Evolutionary conservation across 2,113 vertebrate genomes (phyloP), one percentile per base, ranked within the genome.

Genomic region (Rynchops niger): DNA sequence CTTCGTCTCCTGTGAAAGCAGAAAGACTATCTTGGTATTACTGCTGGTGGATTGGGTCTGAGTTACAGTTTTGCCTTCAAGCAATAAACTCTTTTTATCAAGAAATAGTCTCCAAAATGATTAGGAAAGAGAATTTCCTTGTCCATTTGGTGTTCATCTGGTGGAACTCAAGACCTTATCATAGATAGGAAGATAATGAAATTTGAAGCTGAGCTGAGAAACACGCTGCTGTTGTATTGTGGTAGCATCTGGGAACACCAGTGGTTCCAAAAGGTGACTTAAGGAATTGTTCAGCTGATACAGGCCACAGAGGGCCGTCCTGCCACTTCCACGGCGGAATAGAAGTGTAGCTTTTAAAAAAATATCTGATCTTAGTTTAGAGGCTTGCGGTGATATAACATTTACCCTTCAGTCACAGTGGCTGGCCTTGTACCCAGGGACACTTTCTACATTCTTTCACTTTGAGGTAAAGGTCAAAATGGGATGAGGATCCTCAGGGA

Each of bases 161-260:
- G 29, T 85, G 49, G 53, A 70, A 63, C 70, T 73, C 49, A 86
- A 61, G 42, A 32, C 36, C 12, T 59, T 69, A 5, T 29, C 11
- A 4, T 43, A 52, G 66, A 21, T 5, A 43, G 47, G 36, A 40
- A 72, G 36, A 52, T 38, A 77, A 47, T 21, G 36, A 66, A 52
- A 61, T 58, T 22, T 43, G 55, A 62, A 83, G 20, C 61, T 73
- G 62, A 83, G 36, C 34, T 38, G 30, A 73, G 26, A 18, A 81
- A 23, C 7, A 17, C 0, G 0, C 4, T 8, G 32, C 50, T 61
- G 17, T 59, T 59, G 6, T 82, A 5, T 43, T n/a, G 38, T 26
- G 32, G 27, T 43, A 59, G 40, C 55, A 43, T 45, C 23, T 69
- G 56, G 45, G 50, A 76, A 21, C 34, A 14, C 11, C 6, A 4